Conservation (phyloP, 2,113 vertebrate genomes). For the Myotis lucifugus region DNA sequence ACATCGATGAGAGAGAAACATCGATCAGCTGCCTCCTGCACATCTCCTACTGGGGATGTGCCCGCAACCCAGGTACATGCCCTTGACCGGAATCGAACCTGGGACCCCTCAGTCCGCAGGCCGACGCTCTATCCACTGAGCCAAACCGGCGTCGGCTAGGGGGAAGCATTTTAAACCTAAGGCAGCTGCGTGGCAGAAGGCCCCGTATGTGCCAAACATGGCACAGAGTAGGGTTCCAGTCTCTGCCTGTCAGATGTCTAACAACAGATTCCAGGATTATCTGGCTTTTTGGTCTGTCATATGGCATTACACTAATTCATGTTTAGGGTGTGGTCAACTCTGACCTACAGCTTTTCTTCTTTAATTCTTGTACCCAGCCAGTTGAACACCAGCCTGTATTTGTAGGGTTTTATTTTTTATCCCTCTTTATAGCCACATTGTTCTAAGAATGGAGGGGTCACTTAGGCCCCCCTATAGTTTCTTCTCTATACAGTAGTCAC, state of each 20-base stretch:
- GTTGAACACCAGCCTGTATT: not conserved
- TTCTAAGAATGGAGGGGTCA: not conserved
- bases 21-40: too few relatives aligned
- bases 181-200: not conserved
- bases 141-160: too few relatives aligned
- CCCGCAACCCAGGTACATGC: too few relatives aligned
- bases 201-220: too few relatives aligned
- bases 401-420: not conserved
- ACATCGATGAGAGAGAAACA: too few relatives aligned
- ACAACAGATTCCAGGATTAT: not conserved
- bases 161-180: not conserved
- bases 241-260: not conserved
- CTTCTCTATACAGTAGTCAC: not conserved
- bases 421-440: not conserved
- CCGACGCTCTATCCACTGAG: too few relatives aligned
- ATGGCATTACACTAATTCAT: not conserved
- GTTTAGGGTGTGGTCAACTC: not conserved
- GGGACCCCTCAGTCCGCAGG: too few relatives aligned
- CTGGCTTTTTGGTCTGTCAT: not conserved
- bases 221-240: not conserved
- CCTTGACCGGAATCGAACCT: too few relatives aligned
- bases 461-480: not conserved
- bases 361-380: not conserved
- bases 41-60: too few relatives aligned
- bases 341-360: slow-evolving; percentile 8